A percentile compares a stretch with the other conserved stretches of the same genome.
These are phyloP conservation scores for Psilanteris sp. DNA, from an alignment of 1,140 invertebrate species.

Conservation along the genomic window DNA sequence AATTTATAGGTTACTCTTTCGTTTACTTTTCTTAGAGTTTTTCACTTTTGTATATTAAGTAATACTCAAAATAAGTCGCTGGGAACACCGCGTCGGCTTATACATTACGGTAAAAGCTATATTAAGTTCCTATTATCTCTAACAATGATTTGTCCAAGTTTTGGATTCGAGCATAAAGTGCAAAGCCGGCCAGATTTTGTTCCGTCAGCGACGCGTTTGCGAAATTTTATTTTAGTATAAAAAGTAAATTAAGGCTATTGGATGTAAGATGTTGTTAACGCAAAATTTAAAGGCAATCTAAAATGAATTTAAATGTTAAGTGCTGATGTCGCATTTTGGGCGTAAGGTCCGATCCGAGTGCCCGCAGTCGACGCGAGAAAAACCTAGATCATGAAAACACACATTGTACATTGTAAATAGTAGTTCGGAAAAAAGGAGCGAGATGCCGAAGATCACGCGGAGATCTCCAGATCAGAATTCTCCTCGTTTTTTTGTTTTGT, in stretches of 20 bases:
- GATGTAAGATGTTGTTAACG: too few species aligned
- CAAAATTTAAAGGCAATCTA: too few species aligned
- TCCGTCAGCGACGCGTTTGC: constrained; percentile 11
- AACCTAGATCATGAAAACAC: constrained; percentile 74
- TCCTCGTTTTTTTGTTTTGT: constrained; percentile 45
- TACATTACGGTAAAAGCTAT: constrained; percentile 48
- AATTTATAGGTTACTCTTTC: too few species aligned
- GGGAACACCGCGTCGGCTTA: constrained; percentile 30
- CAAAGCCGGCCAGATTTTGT: constrained; percentile 8
- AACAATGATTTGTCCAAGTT: constrained; percentile 26
- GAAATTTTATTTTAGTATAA: constrained; percentile 10
- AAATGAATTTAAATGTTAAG: background rate
- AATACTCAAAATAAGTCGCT: constrained; percentile 30
- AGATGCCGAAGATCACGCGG: constrained; percentile 59
- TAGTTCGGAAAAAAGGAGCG: constrained; percentile 69
- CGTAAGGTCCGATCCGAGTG: constrained; percentile 34
- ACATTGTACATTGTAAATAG: constrained; percentile 80
- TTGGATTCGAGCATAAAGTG: constrained; percentile 7
- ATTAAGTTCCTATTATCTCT: constrained; percentile 74
- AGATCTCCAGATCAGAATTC: constrained; percentile 62
- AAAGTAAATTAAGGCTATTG: too few species aligned
- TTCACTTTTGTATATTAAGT: too few species aligned
- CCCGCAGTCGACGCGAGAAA: constrained; percentile 60
- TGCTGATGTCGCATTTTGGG: constrained; percentile 8
- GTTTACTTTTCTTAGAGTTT: too few species aligned